Conservation (phyloP, 1,140 invertebrate genomes). For the Druon quercuslanigerum region DNA sequence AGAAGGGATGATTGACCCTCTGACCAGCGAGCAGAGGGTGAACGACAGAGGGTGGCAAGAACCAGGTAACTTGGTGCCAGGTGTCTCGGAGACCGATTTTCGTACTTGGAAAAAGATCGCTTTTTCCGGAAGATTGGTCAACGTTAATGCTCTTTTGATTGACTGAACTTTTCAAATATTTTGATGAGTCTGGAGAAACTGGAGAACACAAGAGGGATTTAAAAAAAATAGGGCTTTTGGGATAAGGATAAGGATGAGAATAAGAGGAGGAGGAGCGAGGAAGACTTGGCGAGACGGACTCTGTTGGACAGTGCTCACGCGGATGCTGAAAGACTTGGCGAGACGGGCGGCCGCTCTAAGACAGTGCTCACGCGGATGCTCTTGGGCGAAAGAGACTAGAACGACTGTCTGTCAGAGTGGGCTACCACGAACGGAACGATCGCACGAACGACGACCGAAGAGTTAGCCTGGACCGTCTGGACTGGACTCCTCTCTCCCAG, state of each 20-base stretch:
- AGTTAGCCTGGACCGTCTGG: too few species aligned
- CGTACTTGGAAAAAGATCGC: not conserved
- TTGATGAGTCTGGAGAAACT: too few species aligned
- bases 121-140: not conserved
- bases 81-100: constrained; percentile 27
- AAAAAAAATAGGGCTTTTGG: too few species aligned
- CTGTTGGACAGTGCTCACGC: too few species aligned
- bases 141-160: too few species aligned
- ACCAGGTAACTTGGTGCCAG: constrained; percentile 21
- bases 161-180: too few species aligned
- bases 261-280: too few species aligned
- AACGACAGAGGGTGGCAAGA: constrained; percentile 14
- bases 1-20: constrained; percentile 31
- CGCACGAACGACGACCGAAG: not conserved
- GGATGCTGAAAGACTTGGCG: too few species aligned
- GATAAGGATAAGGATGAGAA: too few species aligned
- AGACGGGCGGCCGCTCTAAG: not conserved
- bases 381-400: constrained; percentile 5
- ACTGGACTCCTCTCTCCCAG: too few species aligned
- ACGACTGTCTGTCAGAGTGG: not conserved
- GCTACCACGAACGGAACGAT: not conserved
- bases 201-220: too few species aligned
- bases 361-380: not conserved
- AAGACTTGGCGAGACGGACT: too few species aligned
- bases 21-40: constrained; percentile 27